Percentiles rank a stretch among this genome's conserved stretches.
phyloP scores from a whole-genome alignment of 2,113 vertebrate genomes.

The Ahaetulla prasina region DNA sequence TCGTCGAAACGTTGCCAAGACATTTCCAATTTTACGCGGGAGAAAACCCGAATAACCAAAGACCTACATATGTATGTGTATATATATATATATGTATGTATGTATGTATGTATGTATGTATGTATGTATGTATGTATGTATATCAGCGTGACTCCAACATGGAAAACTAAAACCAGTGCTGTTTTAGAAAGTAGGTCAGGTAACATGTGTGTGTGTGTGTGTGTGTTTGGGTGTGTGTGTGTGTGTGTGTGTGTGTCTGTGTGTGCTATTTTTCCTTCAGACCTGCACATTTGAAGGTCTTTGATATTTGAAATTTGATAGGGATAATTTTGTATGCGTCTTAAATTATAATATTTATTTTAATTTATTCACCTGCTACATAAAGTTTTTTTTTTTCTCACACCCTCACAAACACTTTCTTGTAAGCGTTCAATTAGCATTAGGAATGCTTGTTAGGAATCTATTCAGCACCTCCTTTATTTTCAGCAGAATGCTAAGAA shows the following conservation, averaged over 20 bases:
- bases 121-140: too few relatives aligned
- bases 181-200: neutral
- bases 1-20: too few relatives aligned
- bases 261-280: neutral
- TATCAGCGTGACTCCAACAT: too few relatives aligned
- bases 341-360: neutral
- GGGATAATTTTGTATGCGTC: neutral
- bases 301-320: too few relatives aligned
- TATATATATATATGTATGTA: too few relatives aligned
- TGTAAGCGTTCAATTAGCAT: constrained; percentile 9
- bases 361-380: constrained; percentile 8
- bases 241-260: neutral
- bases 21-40: too few relatives aligned
- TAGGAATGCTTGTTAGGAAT: constrained; percentile 9
- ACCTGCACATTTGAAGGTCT: neutral
- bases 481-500: neutral
- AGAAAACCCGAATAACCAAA: too few relatives aligned
- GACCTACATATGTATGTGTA: too few relatives aligned
- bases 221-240: too few relatives aligned
- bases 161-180: neutral
- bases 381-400: constrained; percentile 1
- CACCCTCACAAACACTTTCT: neutral
- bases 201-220: neutral
- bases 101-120: too few relatives aligned
- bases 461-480: constrained; percentile 8